Conservation (phyloP, 2,888 invertebrate genomes). For the Erebia palarica region DNA sequence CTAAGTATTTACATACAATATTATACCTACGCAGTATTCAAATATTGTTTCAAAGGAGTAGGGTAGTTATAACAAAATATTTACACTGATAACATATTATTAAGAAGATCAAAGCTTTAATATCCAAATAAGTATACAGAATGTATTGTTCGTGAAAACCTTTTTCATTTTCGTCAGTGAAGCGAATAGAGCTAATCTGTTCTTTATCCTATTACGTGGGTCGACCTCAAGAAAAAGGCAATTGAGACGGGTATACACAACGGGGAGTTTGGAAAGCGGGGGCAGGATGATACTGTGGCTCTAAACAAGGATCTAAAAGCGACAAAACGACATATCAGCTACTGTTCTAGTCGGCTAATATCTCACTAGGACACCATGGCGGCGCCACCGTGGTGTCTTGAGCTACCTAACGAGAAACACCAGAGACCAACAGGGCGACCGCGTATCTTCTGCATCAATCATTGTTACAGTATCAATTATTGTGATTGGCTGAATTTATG, state of each 20-base stretch:
- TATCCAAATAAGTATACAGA: conserved; percentile 11
- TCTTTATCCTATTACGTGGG: conserved; percentile 75
- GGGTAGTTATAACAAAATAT: not conserved
- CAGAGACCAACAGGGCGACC: too few species aligned
- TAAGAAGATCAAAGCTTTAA: conserved; percentile 22
- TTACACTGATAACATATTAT: not conserved
- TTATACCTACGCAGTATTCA: not conserved
- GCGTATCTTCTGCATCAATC: too few species aligned
- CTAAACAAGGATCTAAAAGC: conserved; percentile 69
- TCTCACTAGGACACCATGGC: too few species aligned
- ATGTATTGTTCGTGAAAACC: conserved; percentile 34
- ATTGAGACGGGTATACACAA: conserved; percentile 64
- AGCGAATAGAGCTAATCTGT: conserved; percentile 74
- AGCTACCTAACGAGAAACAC: too few species aligned
- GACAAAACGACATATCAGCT: conserved; percentile 67
- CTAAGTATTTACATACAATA: too few species aligned
- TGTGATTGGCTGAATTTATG: too few species aligned
- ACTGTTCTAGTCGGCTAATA: conserved; percentile 46
- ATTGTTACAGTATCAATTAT: too few species aligned
- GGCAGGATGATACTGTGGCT: conserved; percentile 39
- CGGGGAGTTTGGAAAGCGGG: conserved; percentile 43
- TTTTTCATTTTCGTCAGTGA: conserved; percentile 66
- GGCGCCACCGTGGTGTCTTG: not conserved
- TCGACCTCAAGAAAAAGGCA: conserved; percentile 76
- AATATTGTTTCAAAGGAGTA: not conserved